Percentiles rank a stretch among this genome's conserved stretches.
phyloP scores from a whole-genome alignment of 2,888 invertebrate genomes.

The Eupithecia subumbrata region DNA sequence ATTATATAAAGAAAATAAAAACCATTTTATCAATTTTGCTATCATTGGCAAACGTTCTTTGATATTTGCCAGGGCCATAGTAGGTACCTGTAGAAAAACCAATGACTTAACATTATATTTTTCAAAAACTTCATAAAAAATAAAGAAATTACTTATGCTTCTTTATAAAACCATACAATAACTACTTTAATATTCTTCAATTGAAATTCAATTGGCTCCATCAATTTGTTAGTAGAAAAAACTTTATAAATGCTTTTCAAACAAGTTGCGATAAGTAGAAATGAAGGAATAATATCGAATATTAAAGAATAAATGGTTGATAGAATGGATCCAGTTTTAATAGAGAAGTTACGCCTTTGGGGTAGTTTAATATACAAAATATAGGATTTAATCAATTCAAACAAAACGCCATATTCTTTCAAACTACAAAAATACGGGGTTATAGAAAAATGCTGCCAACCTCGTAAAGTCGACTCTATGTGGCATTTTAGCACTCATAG shows the following conservation, averaged over 20 bases:
- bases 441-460: constrained; percentile 2
- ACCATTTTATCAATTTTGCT: background rate
- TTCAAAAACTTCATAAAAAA: background rate
- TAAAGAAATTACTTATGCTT: background rate
- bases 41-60: too few species aligned
- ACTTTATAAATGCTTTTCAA: background rate
- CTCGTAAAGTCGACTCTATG: constrained; percentile 1
- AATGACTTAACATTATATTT: background rate
- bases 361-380: background rate
- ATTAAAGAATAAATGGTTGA: background rate
- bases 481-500: constrained; percentile 1
- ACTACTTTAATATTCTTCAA: background rate
- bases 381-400: background rate
- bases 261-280: background rate
- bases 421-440: background rate
- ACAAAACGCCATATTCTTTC: background rate
- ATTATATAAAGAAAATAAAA: background rate
- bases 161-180: background rate
- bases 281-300: background rate
- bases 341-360: background rate
- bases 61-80: background rate
- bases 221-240: background rate
- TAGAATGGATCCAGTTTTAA: background rate
- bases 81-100: background rate
- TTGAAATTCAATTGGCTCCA: background rate